These are phyloP conservation scores for Myiozetetes cayanensis DNA, from an alignment of 2,113 vertebrate species.

Conservation along the genomic window DNA sequence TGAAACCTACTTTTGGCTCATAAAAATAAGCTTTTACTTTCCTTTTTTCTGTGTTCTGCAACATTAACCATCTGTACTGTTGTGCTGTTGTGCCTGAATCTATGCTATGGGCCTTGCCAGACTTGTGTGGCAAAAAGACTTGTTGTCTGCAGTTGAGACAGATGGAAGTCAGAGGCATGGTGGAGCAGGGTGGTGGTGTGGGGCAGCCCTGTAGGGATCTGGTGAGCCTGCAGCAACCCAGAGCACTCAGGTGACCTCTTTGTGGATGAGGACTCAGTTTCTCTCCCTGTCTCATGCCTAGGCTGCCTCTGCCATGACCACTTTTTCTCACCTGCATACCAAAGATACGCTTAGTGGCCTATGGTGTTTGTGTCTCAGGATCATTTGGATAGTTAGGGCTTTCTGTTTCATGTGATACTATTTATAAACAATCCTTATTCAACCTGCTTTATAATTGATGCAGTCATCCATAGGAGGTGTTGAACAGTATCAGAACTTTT, in stretches of 20 bases:
- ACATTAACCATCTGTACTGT: background rate
- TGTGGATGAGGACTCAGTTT: background rate
- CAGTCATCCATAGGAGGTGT: background rate
- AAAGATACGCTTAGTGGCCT: background rate
- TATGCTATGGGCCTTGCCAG: background rate
- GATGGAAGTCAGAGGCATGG: rapidly evolving
- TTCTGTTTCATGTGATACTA: background rate
- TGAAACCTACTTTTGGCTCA: background rate
- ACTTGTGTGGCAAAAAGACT: background rate
- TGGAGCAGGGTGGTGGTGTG: rapidly evolving
- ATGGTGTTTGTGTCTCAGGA: background rate
- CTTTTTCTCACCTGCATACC: background rate
- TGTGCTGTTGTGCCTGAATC: background rate
- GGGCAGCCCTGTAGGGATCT: background rate
- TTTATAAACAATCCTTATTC: background rate
- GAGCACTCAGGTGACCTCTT: rapidly evolving
- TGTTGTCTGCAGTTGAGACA: rapidly evolving
- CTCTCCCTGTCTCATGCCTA: background rate
- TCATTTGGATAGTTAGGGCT: background rate
- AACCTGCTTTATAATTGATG: background rate
- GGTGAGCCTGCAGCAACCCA: rapidly evolving
- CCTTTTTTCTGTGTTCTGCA: background rate
- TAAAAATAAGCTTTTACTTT: background rate
- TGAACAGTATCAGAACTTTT: background rate
- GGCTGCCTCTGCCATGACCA: background rate